These are phyloP conservation scores for Zygaena filipendulae DNA, from an alignment of 2,888 invertebrate genomes.

Conservation along the genomic window DNA sequence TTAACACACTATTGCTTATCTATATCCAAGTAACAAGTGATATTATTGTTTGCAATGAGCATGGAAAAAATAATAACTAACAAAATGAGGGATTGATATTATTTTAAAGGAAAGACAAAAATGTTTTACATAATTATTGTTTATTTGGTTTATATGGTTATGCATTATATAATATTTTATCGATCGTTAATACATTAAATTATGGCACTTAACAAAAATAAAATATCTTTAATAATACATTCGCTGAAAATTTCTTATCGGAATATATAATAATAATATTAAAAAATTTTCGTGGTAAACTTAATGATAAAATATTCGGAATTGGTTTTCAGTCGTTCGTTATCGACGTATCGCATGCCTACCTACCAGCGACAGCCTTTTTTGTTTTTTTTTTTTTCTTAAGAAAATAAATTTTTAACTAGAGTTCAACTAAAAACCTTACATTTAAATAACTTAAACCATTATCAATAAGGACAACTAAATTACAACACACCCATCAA, in stretches of 20 bases:
- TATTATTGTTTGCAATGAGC: too few relatives aligned
- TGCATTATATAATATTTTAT: conserved; percentile 63
- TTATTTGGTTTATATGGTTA: conserved; percentile 69
- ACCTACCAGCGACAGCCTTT: conserved; percentile 42
- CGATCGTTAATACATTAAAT: conserved; percentile 66
- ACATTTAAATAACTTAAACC: conserved; percentile 49
- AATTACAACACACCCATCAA: conserved; percentile 36
- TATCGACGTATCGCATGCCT: conserved; percentile 36
- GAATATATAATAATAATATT: conserved; percentile 29
- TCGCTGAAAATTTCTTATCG: conserved; percentile 48
- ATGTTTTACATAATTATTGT: conserved; percentile 47
- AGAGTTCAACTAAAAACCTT: conserved; percentile 48
- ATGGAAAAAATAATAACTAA: too few relatives aligned
- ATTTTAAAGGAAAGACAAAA: too few relatives aligned
- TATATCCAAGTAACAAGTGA: too few relatives aligned
- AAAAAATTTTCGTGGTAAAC: conserved; percentile 35
- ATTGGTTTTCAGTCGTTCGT: conserved; percentile 68
- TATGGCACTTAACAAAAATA: conserved; percentile 66
- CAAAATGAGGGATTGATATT: too few relatives aligned
- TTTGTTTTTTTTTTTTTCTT: conserved; percentile 41
- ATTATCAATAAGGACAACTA: conserved; percentile 62
- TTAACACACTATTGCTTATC: too few relatives aligned
- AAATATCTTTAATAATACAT: conserved; percentile 53
- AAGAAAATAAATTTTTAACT: conserved; percentile 59
- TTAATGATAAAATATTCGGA: conserved; percentile 47